Evolutionary conservation across 2,888 invertebrate genomes (phyloP).

Genomic region (Macrosiphum euphorbiae): DNA sequence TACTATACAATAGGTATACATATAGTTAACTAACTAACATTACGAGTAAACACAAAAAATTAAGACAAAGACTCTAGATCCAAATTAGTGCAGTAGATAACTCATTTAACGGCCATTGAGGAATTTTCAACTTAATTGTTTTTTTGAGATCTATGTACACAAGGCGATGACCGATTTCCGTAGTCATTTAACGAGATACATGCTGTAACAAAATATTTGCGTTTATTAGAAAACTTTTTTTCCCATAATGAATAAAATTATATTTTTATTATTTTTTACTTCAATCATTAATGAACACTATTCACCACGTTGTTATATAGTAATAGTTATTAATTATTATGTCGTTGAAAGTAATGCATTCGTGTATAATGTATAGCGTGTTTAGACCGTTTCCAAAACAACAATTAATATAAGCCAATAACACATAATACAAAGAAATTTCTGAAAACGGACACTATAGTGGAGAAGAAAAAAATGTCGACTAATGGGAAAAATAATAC

Average conservation of each 20-base stretch:
- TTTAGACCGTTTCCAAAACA: neutral
- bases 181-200: neutral
- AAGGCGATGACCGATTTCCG: constrained; percentile 27
- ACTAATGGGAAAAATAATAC: neutral
- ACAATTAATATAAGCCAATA: neutral
- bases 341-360: neutral
- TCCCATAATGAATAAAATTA: neutral
- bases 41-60: neutral
- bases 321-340: neutral
- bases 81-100: neutral
- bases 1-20: neutral
- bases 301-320: neutral
- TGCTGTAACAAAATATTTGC: neutral
- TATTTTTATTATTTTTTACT: neutral
- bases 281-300: neutral
- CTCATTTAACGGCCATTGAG: neutral
- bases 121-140: constrained; percentile 24
- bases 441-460: neutral
- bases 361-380: neutral
- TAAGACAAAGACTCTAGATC: neutral
- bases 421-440: neutral
- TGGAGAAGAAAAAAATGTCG: neutral
- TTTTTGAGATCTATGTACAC: constrained; percentile 8
- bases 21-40: neutral
- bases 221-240: neutral